phyloP scores from a whole-genome alignment of 2,113 vertebrate genomes.

The Canis aureus region DNA sequence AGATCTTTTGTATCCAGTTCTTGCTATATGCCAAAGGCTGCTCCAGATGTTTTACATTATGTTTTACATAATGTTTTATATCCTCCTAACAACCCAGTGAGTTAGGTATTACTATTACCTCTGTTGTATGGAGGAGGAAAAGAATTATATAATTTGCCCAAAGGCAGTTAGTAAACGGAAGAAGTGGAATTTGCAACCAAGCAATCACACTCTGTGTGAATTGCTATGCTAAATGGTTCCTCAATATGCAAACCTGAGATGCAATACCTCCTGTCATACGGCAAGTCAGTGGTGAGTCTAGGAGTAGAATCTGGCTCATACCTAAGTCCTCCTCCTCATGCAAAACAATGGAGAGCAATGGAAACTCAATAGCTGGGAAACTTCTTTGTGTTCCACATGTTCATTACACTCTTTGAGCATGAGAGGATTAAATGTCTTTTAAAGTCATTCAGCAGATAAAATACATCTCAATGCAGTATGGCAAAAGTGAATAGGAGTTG shows the following conservation, averaged over 20 bases:
- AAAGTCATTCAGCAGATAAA: conserved; percentile 35
- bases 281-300: neutral
- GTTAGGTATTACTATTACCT: neutral
- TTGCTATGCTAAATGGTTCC: neutral
- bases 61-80: neutral
- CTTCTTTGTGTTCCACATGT: neutral
- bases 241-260: neutral
- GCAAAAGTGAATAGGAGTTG: neutral
- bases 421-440: conserved; percentile 6
- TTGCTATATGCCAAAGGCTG: neutral
- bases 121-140: neutral
- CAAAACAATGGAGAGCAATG: conserved; percentile 24
- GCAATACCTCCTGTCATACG: neutral
- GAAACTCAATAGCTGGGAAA: neutral
- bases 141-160: neutral
- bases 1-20: neutral
- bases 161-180: neutral
- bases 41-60: neutral
- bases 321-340: neutral
- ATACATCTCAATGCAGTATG: neutral
- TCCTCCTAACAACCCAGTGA: neutral
- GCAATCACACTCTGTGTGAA: neutral
- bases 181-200: neutral
- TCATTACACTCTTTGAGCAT: neutral
- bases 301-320: conserved; percentile 27